Conservation (phyloP, 92 coral and sea anemone species). For the Metridium senile region DNA sequence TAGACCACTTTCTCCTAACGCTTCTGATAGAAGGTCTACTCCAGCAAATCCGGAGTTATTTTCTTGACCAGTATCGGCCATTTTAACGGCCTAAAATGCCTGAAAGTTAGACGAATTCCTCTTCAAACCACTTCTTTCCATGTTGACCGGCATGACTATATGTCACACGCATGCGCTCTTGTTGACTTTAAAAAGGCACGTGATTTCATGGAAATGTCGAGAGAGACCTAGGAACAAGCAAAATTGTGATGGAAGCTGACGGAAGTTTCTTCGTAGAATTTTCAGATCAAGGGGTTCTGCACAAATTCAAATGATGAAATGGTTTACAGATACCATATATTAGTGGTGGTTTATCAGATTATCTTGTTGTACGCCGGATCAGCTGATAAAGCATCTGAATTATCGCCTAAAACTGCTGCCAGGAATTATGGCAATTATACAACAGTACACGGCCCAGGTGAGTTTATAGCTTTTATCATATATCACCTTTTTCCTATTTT, state of each 20-base stretch:
- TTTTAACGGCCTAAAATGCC: constrained; percentile 33
- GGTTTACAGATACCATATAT: background rate
- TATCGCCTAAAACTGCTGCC: no score
- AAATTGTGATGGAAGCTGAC: no score
- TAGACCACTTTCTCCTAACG: constrained; percentile 84
- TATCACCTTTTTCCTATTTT: no score
- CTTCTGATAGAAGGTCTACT: constrained; percentile 78
- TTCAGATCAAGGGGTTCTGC: background rate
- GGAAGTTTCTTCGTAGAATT: constrained; percentile 1
- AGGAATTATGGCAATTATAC: no score
- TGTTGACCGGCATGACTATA: constrained; percentile 49
- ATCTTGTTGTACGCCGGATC: background rate
- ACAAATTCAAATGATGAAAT: background rate
- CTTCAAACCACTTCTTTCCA: constrained; percentile 19
- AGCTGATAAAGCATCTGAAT: background rate
- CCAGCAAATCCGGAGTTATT: constrained; percentile 15
- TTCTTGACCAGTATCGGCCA: constrained; percentile 46
- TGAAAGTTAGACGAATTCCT: constrained; percentile 15
- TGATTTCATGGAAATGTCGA: constrained; percentile 11
- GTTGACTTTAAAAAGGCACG: constrained; percentile 7
- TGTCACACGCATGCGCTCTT: constrained; percentile 23
- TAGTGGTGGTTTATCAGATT: background rate
- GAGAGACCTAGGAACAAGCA: background rate
- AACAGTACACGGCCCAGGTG: no score
- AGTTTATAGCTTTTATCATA: no score